Base-by-base conservation (phyloP, 2,888 invertebrate genomes). In the Macrostomum cliftonense region DNA sequence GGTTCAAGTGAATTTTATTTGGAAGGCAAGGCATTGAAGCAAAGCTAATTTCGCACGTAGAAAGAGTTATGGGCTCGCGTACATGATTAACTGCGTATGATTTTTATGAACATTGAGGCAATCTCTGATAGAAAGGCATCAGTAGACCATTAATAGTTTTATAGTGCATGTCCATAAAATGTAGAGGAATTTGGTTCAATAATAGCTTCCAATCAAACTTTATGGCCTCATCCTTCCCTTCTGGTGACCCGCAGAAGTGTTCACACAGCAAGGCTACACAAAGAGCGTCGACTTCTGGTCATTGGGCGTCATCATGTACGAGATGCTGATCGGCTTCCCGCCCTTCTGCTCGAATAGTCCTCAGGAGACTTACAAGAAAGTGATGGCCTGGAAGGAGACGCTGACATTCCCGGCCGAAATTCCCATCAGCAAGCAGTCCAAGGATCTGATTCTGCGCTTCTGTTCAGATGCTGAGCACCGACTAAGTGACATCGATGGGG, bases 201-300 rank as follows among this genome's bases (percentile, higher is more conserved):
- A n/a, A n/a, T n/a, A n/a, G n/a, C n/a, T n/a, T n/a, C n/a, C n/a
- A n/a, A n/a, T n/a, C n/a, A n/a, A 28, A 28, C 9, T 28, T 28
- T 9, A 28, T 9, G 5, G 9, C 9, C 4, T 28, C 4, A 28
- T 7, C 28, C 4, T 9, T 9, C 28, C 28, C 28, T 7, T 28
- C 28, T 28, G 28, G 4, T 28, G 28, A n/a, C 28, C 28, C 28
- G 28, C 28, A 1, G 97, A 99, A 77, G 95, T 97, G 60, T 97
- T 76, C 59, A 70, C 72, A 60, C 93, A 93, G 74, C 91, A 89
- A 38, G 97, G 97, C 42, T 99, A 99, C 72, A 89, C 88, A 2
- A 83, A 88, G 45, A 83, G 89, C 51, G 97, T 95, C 62, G 97
- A 99, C 73, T 99, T 93, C 88, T 97, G 97, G 97, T 93, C 91